These are phyloP conservation scores for Aromia moschata DNA, from an alignment of 2,888 invertebrate genomes.

Conservation along the genomic window DNA sequence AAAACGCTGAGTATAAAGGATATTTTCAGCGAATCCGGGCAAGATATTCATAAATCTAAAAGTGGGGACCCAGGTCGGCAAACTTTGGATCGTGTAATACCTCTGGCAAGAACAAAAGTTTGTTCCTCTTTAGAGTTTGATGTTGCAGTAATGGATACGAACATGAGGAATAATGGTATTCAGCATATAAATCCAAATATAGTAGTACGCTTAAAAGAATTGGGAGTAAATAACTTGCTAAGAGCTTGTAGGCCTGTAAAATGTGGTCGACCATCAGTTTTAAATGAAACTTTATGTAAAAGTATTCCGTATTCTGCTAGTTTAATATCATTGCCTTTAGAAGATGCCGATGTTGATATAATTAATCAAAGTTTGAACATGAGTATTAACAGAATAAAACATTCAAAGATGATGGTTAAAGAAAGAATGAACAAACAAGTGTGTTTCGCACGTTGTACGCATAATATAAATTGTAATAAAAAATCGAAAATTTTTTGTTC, in stretches of 20 bases:
- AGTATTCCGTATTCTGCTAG: conserved; percentile 51
- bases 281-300: conserved; percentile 48
- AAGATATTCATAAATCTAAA: conserved; percentile 1
- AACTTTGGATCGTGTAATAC: conserved; percentile 36
- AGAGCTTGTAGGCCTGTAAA: conserved; percentile 52
- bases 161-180: conserved; percentile 41
- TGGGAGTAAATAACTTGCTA: conserved; percentile 50
- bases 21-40: conserved; percentile 40
- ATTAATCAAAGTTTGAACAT: conserved; percentile 49
- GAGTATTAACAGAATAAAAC: conserved; percentile 46
- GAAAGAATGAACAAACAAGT: neutral
- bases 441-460: neutral
- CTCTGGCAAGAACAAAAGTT: conserved; percentile 44
- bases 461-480: neutral
- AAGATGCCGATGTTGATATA: conserved; percentile 44
- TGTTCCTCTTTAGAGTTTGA: conserved; percentile 51
- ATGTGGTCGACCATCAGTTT: conserved; percentile 49
- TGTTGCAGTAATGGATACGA: conserved; percentile 43
- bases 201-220: conserved; percentile 42
- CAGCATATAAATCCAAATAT: conserved; percentile 44
- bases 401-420: conserved; percentile 31
- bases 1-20: conserved; percentile 36
- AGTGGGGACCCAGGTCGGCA: conserved; percentile 13
- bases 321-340: conserved; percentile 49
- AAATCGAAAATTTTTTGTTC: conserved; percentile 1